Evolutionary conservation across 2,113 vertebrate genomes (phyloP), one percentile per base, ranked within the genome.

Genomic region (Maccullochella peelii): DNA sequence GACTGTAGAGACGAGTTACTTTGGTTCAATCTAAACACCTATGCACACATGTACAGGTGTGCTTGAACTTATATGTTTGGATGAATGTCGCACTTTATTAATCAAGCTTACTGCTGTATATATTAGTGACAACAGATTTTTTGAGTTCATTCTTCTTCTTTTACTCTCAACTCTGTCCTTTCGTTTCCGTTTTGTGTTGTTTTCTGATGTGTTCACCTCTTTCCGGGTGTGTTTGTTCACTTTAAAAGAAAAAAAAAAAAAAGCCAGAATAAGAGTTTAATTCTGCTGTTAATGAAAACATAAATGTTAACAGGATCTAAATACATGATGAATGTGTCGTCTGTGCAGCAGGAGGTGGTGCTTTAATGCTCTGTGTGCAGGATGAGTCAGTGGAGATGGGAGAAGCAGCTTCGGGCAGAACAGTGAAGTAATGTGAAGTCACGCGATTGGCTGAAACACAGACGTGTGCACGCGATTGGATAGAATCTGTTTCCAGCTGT

Each of bases 401-500:
- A 54, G 58, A 27, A 40, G 62, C 23, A 61, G 66, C 77, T 25
- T 4, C 66, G 38, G 63, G 40, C 47, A 50, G 36, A 25, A 20
- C 52, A 21, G 70, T 74, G 63, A 82, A 61, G 72, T 69, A 59
- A 82, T 61, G 3, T 52, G 23, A 63, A 65, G 47, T 44, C n/a
- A 15, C 59, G 42, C 18, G 16, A 67, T 36, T 67, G 70, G 79
- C 70, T 27, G 5, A 36, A 8, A 38, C 66, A 14, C 3, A 58
- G 52, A 49, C 65, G n/a, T 10, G 63, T 68, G 65, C 76, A 50
- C 27, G 8, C 10, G 42, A 5, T 27, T 8, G 23, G 44, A 1
- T 33, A 4, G 58, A 44, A 44, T 65, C 21, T n/a, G 62, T 20
- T 33, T 61, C 58, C 62, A 42, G 63, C 38, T n/a, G 68, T 42